Conservation (phyloP, 2,113 vertebrate genomes). For the Phalacrocorax aristotelis region DNA sequence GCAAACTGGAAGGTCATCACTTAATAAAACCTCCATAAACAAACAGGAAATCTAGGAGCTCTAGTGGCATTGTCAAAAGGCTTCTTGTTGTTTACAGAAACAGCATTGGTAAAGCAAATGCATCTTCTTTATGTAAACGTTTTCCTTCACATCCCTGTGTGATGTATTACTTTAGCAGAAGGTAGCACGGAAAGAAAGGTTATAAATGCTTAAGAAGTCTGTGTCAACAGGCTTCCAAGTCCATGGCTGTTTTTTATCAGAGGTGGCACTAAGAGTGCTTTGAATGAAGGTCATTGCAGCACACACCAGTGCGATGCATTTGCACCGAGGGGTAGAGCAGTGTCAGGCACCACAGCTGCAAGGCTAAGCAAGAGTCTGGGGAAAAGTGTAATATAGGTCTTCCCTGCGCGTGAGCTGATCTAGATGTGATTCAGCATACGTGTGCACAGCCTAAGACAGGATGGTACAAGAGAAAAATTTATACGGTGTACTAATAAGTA, state of each 20-base stretch:
- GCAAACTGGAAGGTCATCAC: not conserved
- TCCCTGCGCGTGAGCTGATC: not conserved
- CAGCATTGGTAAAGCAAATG: not conserved
- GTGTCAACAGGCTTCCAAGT: not conserved
- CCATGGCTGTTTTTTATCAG: not conserved
- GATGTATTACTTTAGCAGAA: not conserved
- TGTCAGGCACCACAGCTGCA: not conserved
- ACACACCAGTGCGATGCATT: accelerated
- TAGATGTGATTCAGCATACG: not conserved
- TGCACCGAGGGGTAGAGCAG: accelerated
- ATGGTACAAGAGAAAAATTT: not conserved
- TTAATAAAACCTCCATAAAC: not conserved
- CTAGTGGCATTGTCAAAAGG: not conserved
- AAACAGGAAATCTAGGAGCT: not conserved
- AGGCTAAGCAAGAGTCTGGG: not conserved
- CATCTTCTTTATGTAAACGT: not conserved
- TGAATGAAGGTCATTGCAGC: not conserved
- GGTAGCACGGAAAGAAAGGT: not conserved
- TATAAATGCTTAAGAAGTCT: not conserved
- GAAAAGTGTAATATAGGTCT: not conserved
- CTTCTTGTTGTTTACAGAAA: not conserved
- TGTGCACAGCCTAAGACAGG: not conserved
- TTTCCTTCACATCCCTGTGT: not conserved
- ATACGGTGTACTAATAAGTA: not conserved
- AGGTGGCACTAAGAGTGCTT: not conserved